Base-by-base conservation (phyloP, 2,888 invertebrate species). In the Netelia fuscicornis region DNA sequence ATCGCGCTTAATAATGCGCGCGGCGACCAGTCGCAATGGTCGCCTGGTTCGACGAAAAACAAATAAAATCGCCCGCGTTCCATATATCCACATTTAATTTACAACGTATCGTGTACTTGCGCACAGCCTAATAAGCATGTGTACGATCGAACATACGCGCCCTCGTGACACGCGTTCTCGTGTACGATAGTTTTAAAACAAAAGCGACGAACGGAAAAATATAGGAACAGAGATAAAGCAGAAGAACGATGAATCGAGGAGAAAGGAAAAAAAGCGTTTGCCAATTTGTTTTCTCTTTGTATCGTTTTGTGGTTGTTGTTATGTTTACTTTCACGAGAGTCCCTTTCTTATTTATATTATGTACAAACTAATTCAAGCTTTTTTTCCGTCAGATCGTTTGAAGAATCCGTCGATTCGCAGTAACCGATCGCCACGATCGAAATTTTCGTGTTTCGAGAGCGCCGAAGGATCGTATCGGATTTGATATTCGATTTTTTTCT, bases 271-370 rank as follows among this genome's bases (percentile, higher is more conserved):
- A 44, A 67, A 76, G 68, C 54, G 11, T 48, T 68, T 72, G 75
- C 25, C 58, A 52, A 30, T 30, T 30, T 30, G 30, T 30, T 30
- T 72, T 71, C 25, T 76, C 6, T 37, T 37, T 37, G 6, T 6
- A 37, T 37, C 37, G 37, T 37, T 37, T 37, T 37, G 37, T 8
- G 5, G 8, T 42, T 54, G n/a, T 74, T 78, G 2, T 30, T 30
- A 2, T 72, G 75, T 68, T 72, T 83, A 83, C 74, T 81, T 81
- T 84, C 83, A 78, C 77, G 72, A 60, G 30, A 74, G 71, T 68
- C 52, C 54, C 71, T 11, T 58, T 67, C 9, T 81, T 85, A 83
- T 86, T 77, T 81, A 83, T 86, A 83, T 83, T 86, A 86, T 86
- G 80, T 86, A 86, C 85, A 80, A 1, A 86, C 83, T 76, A 83